Evolutionary conservation across 2,888 invertebrate genomes (phyloP).

Genomic region (Bombylius major): DNA sequence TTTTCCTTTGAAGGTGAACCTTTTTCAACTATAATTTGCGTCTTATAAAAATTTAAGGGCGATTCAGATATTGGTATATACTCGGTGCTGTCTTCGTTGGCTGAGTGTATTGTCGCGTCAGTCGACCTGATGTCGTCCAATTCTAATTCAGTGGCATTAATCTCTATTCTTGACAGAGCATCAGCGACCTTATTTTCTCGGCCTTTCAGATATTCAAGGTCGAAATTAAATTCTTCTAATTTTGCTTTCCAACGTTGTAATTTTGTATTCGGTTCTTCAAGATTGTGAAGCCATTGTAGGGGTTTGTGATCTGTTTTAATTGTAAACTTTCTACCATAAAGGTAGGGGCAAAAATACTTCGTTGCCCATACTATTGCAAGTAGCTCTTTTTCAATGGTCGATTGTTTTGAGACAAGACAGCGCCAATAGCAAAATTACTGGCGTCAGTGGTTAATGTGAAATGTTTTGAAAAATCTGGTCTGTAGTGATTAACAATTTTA

Average conservation of each 20-base stretch:
- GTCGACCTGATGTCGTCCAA: neutral
- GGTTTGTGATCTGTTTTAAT: slow-evolving; percentile 31
- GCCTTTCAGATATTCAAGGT: slow-evolving; percentile 12
- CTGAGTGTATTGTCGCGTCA: no score
- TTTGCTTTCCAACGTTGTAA: slow-evolving; percentile 22
- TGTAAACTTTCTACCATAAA: slow-evolving; percentile 24
- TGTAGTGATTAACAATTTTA: slow-evolving; percentile 2
- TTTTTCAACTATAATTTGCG: neutral
- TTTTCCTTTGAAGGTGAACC: neutral
- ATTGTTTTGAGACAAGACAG: slow-evolving; percentile 18
- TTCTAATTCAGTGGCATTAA: neutral
- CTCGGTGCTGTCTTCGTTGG: no score
- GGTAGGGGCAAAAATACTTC: slow-evolving; percentile 25
- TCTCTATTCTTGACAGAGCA: slow-evolving; percentile 3
- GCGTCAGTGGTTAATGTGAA: slow-evolving; percentile 24
- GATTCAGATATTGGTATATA: neutral
- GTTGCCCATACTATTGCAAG: slow-evolving; percentile 22
- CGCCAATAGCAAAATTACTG: slow-evolving; percentile 17
- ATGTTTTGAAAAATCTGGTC: slow-evolving; percentile 21
- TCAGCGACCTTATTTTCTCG: slow-evolving; percentile 11
- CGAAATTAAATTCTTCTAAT: slow-evolving; percentile 16
- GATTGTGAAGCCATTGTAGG: slow-evolving; percentile 24
- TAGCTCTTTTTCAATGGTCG: slow-evolving; percentile 24
- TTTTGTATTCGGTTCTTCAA: slow-evolving; percentile 29
- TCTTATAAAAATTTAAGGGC: neutral